Conservation (phyloP, 2,797 vertebrate species). For the Gymnodraco acuticeps region DNA sequence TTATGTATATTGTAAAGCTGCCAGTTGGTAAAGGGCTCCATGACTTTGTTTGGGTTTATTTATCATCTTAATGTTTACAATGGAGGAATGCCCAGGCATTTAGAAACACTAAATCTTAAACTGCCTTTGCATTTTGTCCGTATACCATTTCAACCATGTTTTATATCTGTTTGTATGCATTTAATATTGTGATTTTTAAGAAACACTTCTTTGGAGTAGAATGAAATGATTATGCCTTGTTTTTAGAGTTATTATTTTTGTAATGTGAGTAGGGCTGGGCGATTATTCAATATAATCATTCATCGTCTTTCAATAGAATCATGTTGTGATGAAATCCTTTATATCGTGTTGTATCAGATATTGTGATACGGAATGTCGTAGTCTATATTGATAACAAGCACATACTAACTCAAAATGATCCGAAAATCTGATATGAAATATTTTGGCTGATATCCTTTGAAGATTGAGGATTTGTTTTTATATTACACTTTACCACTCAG, state of each 20-base stretch:
- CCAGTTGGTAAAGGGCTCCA: slow-evolving; percentile 15
- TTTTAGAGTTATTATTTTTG: slow-evolving; percentile 44
- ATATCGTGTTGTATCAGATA: no score
- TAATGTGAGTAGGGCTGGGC: slow-evolving; percentile 32
- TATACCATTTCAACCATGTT: slow-evolving; percentile 50
- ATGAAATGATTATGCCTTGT: slow-evolving; percentile 21
- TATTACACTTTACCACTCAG: no score
- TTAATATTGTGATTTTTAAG: slow-evolving; percentile 55
- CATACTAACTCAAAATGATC: no score
- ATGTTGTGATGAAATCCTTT: no score
- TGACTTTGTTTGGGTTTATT: slow-evolving; percentile 33
- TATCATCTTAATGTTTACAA: slow-evolving; percentile 70
- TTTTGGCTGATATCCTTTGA: no score
- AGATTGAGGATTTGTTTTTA: no score
- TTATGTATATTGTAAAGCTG: slow-evolving; percentile 46
- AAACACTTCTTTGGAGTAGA: slow-evolving; percentile 35
- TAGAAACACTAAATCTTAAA: slow-evolving; percentile 39
- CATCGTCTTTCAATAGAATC: no score
- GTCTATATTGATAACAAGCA: no score
- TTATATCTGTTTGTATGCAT: slow-evolving; percentile 61
- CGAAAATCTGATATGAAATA: no score
- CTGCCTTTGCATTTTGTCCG: slow-evolving; percentile 60
- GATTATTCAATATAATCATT: no score
- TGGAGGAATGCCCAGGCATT: slow-evolving; percentile 57
- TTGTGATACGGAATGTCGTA: no score